phyloP scores from a whole-genome alignment of 2,797 vertebrate genomes.

The Pteronotus mesoamericanus region DNA sequence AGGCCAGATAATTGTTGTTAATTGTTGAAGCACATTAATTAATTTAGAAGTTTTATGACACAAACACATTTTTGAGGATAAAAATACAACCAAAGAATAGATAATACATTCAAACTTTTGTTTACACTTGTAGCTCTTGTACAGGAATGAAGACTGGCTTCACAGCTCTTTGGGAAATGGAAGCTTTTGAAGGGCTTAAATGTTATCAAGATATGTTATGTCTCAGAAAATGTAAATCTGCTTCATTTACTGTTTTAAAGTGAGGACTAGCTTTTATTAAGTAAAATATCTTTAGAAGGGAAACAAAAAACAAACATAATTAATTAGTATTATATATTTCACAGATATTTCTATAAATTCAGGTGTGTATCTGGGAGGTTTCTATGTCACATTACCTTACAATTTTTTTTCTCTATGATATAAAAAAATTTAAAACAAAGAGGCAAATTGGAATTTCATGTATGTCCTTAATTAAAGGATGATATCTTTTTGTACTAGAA shows the following conservation, averaged over 20 bases:
- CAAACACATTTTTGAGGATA: background rate
- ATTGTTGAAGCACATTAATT: background rate
- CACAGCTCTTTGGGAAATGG: background rate
- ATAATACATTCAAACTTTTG: background rate
- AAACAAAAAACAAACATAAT: background rate
- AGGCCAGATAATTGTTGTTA: background rate
- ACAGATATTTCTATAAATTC: background rate
- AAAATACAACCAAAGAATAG: background rate
- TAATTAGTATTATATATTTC: background rate
- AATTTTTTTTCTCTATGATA: background rate
- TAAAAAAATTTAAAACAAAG: constrained; percentile 26
- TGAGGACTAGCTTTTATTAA: background rate
- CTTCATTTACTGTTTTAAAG: background rate
- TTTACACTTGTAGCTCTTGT: background rate
- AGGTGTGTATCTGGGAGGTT: background rate
- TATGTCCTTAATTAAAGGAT: constrained; percentile 33
- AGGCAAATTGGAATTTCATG: background rate
- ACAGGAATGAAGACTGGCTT: background rate
- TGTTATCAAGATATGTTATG: background rate
- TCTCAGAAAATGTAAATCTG: background rate
- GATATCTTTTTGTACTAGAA: constrained; percentile 83
- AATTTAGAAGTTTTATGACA: background rate
- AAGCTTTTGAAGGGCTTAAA: background rate
- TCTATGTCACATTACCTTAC: background rate
- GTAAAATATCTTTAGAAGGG: background rate